phyloP scores from a whole-genome alignment of 30 jellyfish, hydroid and myxozoan genomes.

The Catostylus mosaicus region DNA sequence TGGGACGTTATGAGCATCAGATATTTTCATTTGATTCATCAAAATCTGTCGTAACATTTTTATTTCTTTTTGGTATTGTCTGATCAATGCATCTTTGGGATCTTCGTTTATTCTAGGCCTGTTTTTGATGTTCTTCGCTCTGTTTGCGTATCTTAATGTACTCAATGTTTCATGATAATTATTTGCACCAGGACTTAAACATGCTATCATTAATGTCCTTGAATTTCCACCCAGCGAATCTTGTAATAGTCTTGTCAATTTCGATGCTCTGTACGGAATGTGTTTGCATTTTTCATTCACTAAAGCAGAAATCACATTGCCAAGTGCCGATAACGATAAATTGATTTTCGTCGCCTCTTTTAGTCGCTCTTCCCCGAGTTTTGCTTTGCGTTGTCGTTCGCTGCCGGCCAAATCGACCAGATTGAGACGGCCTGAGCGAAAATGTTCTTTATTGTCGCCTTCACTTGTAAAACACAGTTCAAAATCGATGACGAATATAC shows the following conservation, averaged over 20 bases:
- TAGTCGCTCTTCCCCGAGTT: slow-evolving; percentile 88
- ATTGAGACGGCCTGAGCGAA: slow-evolving; percentile 93
- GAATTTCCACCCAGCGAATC: slow-evolving; percentile 98
- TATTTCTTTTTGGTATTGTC: slow-evolving; percentile 92
- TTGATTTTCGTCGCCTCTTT: slow-evolving; percentile 97
- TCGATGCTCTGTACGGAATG: slow-evolving; percentile 97
- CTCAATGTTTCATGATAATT: slow-evolving; percentile 91
- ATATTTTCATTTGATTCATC: slow-evolving; percentile 77
- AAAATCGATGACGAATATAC: slow-evolving; percentile 89
- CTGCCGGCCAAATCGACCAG: slow-evolving; percentile 98
- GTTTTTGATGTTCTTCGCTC: slow-evolving; percentile 95
- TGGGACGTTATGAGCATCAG: slow-evolving; percentile 78
- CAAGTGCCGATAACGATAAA: slow-evolving; percentile 93
- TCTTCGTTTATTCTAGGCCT: slow-evolving; percentile 94
- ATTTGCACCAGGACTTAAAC: slow-evolving; percentile 97
- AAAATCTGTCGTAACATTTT: slow-evolving; percentile 88
- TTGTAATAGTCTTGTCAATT: slow-evolving; percentile 90
- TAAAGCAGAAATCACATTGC: slow-evolving; percentile 95
- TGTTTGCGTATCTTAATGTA: slow-evolving; percentile 93
- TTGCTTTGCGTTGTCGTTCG: slow-evolving; percentile 95
- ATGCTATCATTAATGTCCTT: slow-evolving; percentile 94
- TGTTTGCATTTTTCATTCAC: slow-evolving; percentile 93
- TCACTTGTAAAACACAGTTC: slow-evolving; percentile 95
- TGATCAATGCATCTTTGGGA: slow-evolving; percentile 91
- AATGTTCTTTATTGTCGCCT: slow-evolving; percentile 80